Percentiles rank a stretch among this genome's conserved stretches.
Conservation (phyloP, 1,140 invertebrate species). For the Trypoxylus dichotomus region DNA sequence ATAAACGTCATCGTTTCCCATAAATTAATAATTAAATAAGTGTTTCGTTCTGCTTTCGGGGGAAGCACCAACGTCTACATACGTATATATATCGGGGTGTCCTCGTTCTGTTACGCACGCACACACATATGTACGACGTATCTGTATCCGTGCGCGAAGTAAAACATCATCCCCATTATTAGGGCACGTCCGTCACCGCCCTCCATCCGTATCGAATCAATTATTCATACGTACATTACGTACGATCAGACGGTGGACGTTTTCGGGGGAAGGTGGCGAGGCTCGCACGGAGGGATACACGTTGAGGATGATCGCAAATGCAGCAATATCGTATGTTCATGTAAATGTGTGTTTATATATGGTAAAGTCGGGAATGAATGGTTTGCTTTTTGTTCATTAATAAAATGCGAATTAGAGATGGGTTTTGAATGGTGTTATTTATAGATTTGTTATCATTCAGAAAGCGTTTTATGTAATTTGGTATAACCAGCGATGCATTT, state of each 20-base stretch:
- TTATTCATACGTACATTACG: slow-evolving; percentile 18
- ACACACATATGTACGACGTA: not conserved
- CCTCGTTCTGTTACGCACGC: not conserved
- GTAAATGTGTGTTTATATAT: not conserved
- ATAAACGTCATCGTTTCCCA: slow-evolving; percentile 18
- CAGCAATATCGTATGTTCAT: not conserved
- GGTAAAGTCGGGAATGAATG: not conserved
- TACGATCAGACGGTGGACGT: not conserved
- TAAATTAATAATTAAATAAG: slow-evolving; percentile 33
- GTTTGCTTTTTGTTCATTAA: not conserved
- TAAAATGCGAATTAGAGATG: not conserved
- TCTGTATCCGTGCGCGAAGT: not conserved
- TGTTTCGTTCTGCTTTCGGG: not conserved
- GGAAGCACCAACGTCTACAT: not conserved
- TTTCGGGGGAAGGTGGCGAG: not conserved
- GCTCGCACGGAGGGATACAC: not conserved
- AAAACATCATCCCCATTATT: slow-evolving; percentile 18
- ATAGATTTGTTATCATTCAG: too few species aligned
- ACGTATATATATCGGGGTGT: not conserved
- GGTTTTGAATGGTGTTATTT: too few species aligned
- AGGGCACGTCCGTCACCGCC: slow-evolving; percentile 2
- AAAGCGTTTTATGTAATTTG: too few species aligned
- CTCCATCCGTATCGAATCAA: slow-evolving; percentile 18
- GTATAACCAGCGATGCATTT: too few species aligned
- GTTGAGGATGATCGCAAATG: not conserved